phyloP scores from a whole-genome alignment of 2,797 vertebrate species.

The Thunnus albacares region DNA sequence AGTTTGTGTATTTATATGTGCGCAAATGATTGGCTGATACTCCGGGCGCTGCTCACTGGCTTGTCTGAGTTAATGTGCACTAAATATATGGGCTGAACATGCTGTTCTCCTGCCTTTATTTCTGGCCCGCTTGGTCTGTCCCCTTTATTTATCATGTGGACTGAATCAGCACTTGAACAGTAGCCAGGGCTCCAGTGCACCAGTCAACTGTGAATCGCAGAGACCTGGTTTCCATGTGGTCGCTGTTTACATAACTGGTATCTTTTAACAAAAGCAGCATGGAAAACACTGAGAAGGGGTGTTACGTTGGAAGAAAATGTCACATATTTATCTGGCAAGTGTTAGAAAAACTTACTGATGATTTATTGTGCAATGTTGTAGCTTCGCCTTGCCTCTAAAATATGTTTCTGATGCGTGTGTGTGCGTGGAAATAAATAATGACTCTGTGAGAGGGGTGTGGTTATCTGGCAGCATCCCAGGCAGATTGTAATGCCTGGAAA shows the following conservation, averaged over 20 bases:
- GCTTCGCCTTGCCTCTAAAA: not conserved
- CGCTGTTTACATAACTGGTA: slow-evolving; percentile 61
- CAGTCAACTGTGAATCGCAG: slow-evolving; percentile 55
- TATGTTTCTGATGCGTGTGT: not conserved
- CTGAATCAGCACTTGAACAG: slow-evolving; percentile 74
- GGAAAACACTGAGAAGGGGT: not conserved
- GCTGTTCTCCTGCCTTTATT: slow-evolving; percentile 64
- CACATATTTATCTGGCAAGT: slow-evolving; percentile 17
- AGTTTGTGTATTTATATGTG: slow-evolving; percentile 25
- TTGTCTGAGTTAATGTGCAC: slow-evolving; percentile 35
- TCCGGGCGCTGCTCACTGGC: slow-evolving; percentile 12
- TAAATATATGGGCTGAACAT: slow-evolving; percentile 60
- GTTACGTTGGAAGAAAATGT: slow-evolving; percentile 12
- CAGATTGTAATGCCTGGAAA: slow-evolving; percentile 47
- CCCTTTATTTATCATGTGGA: slow-evolving; percentile 59
- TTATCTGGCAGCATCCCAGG: slow-evolving; percentile 46
- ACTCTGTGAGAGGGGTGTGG: slow-evolving; percentile 56
- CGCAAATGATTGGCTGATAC: slow-evolving; percentile 38
- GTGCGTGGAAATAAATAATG: slow-evolving; percentile 48
- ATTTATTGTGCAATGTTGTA: slow-evolving; percentile 10
- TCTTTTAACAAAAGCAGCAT: slow-evolving; percentile 26
- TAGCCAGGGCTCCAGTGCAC: slow-evolving; percentile 60
- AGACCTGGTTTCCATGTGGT: slow-evolving; percentile 52
- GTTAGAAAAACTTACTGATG: slow-evolving; percentile 8
- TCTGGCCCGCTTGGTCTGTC: slow-evolving; percentile 31